Conservation (phyloP, 2,113 vertebrate genomes). For the Poeciliopsis occidentalis region DNA sequence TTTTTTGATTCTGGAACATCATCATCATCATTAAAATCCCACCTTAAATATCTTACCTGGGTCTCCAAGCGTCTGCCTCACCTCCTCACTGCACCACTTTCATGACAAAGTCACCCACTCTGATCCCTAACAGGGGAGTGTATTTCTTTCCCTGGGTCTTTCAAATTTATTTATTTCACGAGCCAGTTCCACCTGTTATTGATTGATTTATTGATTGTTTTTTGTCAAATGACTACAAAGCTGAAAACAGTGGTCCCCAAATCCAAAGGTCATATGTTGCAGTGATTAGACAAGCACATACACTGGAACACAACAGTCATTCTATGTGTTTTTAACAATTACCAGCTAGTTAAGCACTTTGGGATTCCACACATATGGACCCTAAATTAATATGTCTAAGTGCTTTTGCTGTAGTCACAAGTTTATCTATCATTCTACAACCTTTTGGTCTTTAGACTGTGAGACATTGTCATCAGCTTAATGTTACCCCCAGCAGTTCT, state of each 20-base stretch:
- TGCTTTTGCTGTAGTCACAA: not conserved
- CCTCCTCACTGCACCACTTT: too few species aligned
- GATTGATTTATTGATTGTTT: slow-evolving; percentile 83
- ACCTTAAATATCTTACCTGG: too few species aligned
- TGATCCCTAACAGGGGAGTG: slow-evolving; percentile 84
- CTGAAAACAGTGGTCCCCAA: slow-evolving; percentile 78
- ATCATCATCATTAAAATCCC: too few species aligned
- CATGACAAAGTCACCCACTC: slow-evolving; percentile 58
- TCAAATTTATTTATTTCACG: slow-evolving; percentile 73
- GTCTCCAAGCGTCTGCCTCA: too few species aligned
- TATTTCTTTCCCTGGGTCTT: slow-evolving; percentile 80
- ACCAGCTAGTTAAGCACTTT: not conserved
- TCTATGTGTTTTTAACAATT: not conserved
- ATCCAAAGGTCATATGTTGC: slow-evolving; percentile 48
- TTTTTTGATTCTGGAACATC: too few species aligned
- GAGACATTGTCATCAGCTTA: too few species aligned
- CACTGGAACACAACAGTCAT: not conserved
- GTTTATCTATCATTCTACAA: too few species aligned
- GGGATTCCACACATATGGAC: not conserved
- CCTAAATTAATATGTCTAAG: too few species aligned
- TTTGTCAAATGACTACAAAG: slow-evolving; percentile 80
- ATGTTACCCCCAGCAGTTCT: not conserved
- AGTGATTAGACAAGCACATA: slow-evolving; percentile 51
- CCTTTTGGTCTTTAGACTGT: too few species aligned
- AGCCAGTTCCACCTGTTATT: slow-evolving; percentile 68